Conservation (phyloP, 1,140 invertebrate genomes). For the Octopus sinensis region DNA sequence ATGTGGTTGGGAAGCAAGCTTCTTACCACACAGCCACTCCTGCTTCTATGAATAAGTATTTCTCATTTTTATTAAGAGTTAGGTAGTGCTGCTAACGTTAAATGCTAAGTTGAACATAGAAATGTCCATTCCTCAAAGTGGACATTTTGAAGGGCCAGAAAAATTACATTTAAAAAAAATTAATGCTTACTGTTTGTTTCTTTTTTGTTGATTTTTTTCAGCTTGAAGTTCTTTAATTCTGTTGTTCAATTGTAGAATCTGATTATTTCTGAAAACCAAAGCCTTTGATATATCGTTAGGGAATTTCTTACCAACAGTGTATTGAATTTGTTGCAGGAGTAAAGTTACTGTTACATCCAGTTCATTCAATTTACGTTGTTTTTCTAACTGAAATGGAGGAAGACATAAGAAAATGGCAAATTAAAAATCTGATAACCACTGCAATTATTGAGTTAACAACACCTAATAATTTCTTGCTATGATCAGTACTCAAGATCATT, state of each 20-base stretch:
- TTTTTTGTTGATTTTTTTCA: conserved; percentile 64
- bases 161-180: neutral
- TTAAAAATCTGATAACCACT: too few species aligned
- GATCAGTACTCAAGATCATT: too few species aligned
- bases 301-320: conserved; percentile 59
- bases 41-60: too few species aligned
- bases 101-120: too few species aligned
- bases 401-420: neutral
- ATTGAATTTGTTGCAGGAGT: conserved; percentile 68
- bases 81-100: too few species aligned
- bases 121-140: too few species aligned
- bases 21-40: too few species aligned
- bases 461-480: too few species aligned
- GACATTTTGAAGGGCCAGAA: too few species aligned
- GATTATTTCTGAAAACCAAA: conserved; percentile 65
- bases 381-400: conserved; percentile 61
- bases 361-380: conserved; percentile 70
- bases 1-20: too few species aligned
- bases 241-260: conserved; percentile 62
- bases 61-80: too few species aligned
- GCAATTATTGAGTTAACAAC: too few species aligned
- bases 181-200: conserved; percentile 62
- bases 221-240: conserved; percentile 67
- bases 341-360: conserved; percentile 66
- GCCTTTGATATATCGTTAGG: conserved; percentile 63